Percentiles rank a stretch among this genome's conserved stretches.
Evolutionary conservation across 2,888 invertebrate genomes (phyloP).

Genomic region (Amphipoea lucens): DNA sequence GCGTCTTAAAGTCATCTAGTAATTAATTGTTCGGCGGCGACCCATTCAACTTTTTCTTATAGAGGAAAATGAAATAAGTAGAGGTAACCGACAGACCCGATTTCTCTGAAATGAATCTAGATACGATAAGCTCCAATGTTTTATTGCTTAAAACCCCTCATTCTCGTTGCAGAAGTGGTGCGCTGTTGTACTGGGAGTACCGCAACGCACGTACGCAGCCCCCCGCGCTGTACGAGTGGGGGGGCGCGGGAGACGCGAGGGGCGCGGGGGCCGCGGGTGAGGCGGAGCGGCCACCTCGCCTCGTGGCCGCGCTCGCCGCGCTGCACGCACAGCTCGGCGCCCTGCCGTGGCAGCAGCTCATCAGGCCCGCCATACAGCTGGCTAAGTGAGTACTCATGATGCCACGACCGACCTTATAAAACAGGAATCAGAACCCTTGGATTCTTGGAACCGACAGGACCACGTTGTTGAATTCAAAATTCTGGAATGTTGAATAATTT

Average conservation of each 20-base stretch:
- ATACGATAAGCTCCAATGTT: background rate
- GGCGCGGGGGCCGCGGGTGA: background rate
- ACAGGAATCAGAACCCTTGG: background rate
- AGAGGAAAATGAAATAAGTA: background rate
- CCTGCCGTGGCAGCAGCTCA: conserved; percentile 78
- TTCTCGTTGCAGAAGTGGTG: conserved; percentile 91
- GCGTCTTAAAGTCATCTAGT: background rate
- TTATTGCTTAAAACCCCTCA: background rate
- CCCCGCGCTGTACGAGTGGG: conserved; percentile 84
- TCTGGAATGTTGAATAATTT: background rate
- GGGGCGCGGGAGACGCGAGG: conserved; percentile 57
- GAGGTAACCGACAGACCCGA: background rate
- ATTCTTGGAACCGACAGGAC: background rate
- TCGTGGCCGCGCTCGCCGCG: conserved; percentile 79
- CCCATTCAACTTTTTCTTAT: background rate
- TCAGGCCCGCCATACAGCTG: conserved; percentile 80
- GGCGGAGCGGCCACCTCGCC: conserved; percentile 73
- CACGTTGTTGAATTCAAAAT: background rate
- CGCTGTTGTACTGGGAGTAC: conserved; percentile 93
- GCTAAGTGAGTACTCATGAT: conserved; percentile 72
- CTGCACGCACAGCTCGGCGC: conserved; percentile 79
- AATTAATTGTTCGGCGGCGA: background rate
- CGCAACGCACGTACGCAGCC: conserved; percentile 80
- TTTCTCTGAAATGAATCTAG: background rate
- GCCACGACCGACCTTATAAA: background rate